Evolutionary conservation across 2,888 invertebrate species (phyloP).

Genomic region (Nipponacmea schrenckii): DNA sequence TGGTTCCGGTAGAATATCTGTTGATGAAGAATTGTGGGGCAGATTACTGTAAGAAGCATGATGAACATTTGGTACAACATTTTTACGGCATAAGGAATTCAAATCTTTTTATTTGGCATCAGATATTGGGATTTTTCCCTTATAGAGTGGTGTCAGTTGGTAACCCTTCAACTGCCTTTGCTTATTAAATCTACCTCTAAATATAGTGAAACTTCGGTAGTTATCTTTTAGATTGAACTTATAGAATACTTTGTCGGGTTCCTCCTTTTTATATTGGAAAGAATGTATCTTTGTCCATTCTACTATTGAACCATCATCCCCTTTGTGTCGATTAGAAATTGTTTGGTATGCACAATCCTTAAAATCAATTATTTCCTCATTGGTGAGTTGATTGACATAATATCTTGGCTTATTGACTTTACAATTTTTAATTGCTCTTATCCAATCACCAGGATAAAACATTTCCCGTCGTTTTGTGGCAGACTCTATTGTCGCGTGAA

Average conservation of each 20-base stretch:
- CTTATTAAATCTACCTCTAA: neutral
- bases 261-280: slow-evolving; percentile 16
- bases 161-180: neutral
- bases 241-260: slow-evolving; percentile 11
- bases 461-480: neutral
- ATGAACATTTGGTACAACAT: slow-evolving; percentile 19
- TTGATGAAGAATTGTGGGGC: neutral
- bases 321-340: neutral
- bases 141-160: neutral
- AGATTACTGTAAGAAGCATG: neutral
- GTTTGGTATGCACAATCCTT: neutral
- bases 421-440: neutral
- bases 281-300: slow-evolving; percentile 14
- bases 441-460: neutral
- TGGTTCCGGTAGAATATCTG: neutral
- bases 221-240: slow-evolving; percentile 12
- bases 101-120: slow-evolving; percentile 25
- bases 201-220: neutral
- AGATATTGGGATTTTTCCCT: slow-evolving; percentile 7
- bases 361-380: neutral
- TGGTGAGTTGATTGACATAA: too few relatives aligned
- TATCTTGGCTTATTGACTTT: neutral
- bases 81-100: slow-evolving; percentile 16
- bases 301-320: neutral
- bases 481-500: slow-evolving; percentile 19